These are phyloP conservation scores for Pithys albifrons DNA, from an alignment of 2,113 vertebrate genomes.

Conservation along the genomic window DNA sequence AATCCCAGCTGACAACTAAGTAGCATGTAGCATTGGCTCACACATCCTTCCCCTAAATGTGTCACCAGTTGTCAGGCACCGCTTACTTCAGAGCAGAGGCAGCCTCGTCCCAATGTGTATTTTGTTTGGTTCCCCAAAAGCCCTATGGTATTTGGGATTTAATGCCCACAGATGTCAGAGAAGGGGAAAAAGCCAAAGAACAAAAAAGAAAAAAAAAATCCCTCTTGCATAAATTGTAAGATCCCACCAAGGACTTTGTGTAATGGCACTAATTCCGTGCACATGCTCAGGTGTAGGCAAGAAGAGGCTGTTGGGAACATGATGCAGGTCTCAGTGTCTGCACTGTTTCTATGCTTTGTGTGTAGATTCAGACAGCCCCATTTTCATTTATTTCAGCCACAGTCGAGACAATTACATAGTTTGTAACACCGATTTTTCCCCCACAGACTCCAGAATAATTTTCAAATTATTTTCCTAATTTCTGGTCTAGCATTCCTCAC, in stretches of 20 bases:
- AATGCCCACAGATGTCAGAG: neutral
- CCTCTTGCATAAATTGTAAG: neutral
- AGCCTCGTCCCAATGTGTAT: accelerated
- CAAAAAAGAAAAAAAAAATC: neutral
- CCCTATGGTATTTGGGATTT: neutral
- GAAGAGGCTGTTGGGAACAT: accelerated
- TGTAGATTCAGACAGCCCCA: neutral
- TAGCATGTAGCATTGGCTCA: neutral
- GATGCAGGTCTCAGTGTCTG: neutral
- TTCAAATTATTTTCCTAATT: neutral
- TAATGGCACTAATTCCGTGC: neutral
- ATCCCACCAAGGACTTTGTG: neutral
- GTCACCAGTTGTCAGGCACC: neutral
- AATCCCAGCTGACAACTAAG: neutral
- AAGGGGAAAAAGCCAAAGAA: no score
- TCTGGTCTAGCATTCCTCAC: neutral
- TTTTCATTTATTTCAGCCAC: neutral
- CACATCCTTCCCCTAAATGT: neutral
- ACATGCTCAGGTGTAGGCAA: neutral
- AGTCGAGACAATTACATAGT: neutral
- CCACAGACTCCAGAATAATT: neutral
- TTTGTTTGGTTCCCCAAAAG: neutral
- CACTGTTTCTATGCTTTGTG: neutral
- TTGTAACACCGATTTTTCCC: neutral
- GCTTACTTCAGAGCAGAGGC: neutral